Evolutionary conservation across 2,797 vertebrate species (phyloP), one percentile per base, ranked within the genome.

Genomic region (Decapterus maruadsi): DNA sequence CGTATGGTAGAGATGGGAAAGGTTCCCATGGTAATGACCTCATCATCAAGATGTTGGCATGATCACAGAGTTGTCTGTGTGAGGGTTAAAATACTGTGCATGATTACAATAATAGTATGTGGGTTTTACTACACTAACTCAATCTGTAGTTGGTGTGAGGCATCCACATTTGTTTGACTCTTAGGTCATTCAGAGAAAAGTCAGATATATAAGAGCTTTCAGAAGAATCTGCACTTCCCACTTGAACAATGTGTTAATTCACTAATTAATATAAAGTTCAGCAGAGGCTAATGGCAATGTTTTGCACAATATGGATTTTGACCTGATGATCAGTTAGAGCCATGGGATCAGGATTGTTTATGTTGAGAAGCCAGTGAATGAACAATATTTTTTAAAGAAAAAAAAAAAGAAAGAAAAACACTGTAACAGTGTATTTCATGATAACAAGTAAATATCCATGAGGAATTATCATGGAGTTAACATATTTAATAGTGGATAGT

Each of bases 251-350:
- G 2, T 54, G 12, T 2, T 31, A 26, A 53, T 53, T 26, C 26
- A 53, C 46, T 50, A 9, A 53, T 53, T 53, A 26, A 53, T 53
- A 13, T 53, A 13, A 53, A 0, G 11, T 53, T 53, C n/a, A 26
- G 14, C 8, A 46, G 11, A 46, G 4, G 10, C 10, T 36, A 17
- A 62, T 8, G 19, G 22, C 3, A 43, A 19, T 14, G 5, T 40
- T 55, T 56, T 70, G n/a, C n/a, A 69, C 2, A 20, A 65, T 10
- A 29, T 11, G 55, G 4, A 63, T 56, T 77, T 69, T 1, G 5
- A 43, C 12, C 31, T 57, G 36, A 50, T 61, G 29, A 75, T 55
- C 20, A 0, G 6, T 14, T 22, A 2, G 7, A 43, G 38, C 22
- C 11, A 71, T 22, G 2, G 8, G 14, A 36, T 59, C 12, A 59